Evolutionary conservation across 2,113 vertebrate genomes (phyloP), one percentile per base, ranked within the genome.

Genomic region (Leptosomus discolor): DNA sequence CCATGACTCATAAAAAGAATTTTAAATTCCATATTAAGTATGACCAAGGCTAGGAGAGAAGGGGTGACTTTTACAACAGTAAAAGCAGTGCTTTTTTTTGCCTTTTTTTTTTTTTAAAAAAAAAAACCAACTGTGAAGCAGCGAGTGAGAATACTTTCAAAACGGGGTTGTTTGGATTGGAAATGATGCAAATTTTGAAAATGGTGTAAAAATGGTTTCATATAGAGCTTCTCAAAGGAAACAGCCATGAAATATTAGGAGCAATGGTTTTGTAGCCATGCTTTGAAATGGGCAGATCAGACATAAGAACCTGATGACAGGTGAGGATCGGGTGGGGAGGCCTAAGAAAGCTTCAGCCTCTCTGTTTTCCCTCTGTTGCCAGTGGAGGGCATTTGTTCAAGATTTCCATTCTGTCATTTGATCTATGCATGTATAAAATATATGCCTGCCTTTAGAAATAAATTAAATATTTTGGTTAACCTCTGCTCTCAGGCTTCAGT

Each of bases 261-360:
- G 27, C 5, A n/a, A 48, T 24, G 29, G 8, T 67, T 23, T 32
- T 34, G 9, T 71, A 85, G 82, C 17, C 43, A 87, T 46, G 4
- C 16, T 94, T 63, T 86, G 45, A 56, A 81, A 19, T 20, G 39
- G 34, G 20, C 36, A 22, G 21, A 39, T 65, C 9, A 61, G 45
- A 30, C 1, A 0, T 8, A 30, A 50, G 53, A 81, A 36, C 19
- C 15, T 32, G 43, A 23, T 2, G 3, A 32, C 2, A n/a, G 39
- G 21, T 34, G 21, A 32, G n/a, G 24, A 19, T 8, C 39, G 10
- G 4, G 8, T 76, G 15, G 13, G 30, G 54, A 76, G 14, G 36
- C 36, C 39, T 17, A 74, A 46, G 26, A 58, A 73, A 45, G 2
- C n/a, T 85, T 60, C 74, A 74, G 16, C 37, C 23, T 85, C 30